A percentile compares a stretch with the other conserved stretches of the same genome.
Conservation (phyloP, 2,888 invertebrate species). For the Eupithecia abbreviata region DNA sequence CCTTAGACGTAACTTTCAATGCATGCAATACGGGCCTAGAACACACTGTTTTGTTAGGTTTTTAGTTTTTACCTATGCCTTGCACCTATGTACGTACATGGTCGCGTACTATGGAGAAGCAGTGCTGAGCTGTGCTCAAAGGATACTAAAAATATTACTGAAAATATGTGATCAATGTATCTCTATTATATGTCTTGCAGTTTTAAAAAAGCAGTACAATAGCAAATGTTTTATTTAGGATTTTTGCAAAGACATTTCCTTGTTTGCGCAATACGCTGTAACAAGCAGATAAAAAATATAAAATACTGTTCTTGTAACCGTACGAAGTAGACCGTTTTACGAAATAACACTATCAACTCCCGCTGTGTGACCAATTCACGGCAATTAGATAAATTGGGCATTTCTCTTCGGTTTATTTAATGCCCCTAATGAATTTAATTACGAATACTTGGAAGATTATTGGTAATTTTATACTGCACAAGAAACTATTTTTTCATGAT, state of each 20-base stretch:
- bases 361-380: slow-evolving; percentile 46
- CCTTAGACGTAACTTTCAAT: neutral
- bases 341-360: slow-evolving; percentile 49
- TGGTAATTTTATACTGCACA: slow-evolving; percentile 12
- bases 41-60: neutral
- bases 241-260: slow-evolving; percentile 1
- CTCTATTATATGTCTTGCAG: neutral
- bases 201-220: neutral
- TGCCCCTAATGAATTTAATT: slow-evolving; percentile 34
- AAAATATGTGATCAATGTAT: neutral
- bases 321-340: slow-evolving; percentile 50
- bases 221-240: neutral
- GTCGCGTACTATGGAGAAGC: neutral
- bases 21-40: neutral
- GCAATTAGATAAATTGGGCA: slow-evolving; percentile 49
- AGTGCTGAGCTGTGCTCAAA: neutral
- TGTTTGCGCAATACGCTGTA: slow-evolving; percentile 22
- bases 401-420: slow-evolving; percentile 37
- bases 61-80: neutral
- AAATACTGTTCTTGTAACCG: slow-evolving; percentile 45
- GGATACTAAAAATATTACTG: neutral
- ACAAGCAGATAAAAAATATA: slow-evolving; percentile 23
- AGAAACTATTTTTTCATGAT: slow-evolving; percentile 9
- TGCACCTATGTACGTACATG: neutral
- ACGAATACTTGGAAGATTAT: slow-evolving; percentile 28